Percentiles rank a stretch among this genome's conserved stretches.
phyloP scores from a whole-genome alignment of 2,888 invertebrate species.

The Ophioninae sp. region DNA sequence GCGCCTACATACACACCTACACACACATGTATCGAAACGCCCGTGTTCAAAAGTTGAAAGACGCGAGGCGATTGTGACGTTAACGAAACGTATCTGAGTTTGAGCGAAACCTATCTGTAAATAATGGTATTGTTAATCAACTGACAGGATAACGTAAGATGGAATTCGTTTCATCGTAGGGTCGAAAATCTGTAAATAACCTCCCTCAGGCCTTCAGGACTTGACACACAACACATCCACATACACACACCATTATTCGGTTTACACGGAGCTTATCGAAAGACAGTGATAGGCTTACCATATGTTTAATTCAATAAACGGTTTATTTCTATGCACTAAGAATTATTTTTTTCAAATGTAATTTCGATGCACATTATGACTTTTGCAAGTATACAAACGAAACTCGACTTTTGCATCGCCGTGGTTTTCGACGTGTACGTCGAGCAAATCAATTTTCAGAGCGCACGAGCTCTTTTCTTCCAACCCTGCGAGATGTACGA shows the following conservation, averaged over 20 bases:
- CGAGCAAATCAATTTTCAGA: neutral
- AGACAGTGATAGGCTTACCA: slow-evolving; percentile 42
- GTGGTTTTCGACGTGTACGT: neutral
- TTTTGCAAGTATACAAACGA: slow-evolving; percentile 5
- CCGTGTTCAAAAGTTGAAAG: slow-evolving; percentile 1
- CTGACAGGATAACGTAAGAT: slow-evolving; percentile 13
- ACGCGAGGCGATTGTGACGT: slow-evolving; percentile 20
- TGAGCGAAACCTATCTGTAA: slow-evolving; percentile 46
- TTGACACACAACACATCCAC: slow-evolving; percentile 23
- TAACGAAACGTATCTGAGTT: slow-evolving; percentile 44
- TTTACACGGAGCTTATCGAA: slow-evolving; percentile 34
- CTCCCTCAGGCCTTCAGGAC: slow-evolving; percentile 37
- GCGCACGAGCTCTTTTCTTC: neutral
- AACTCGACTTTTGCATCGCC: neutral
- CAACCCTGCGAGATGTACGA: neutral
- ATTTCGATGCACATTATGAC: slow-evolving; percentile 44
- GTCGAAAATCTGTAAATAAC: slow-evolving; percentile 54
- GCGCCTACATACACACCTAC: neutral
- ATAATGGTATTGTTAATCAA: slow-evolving; percentile 47
- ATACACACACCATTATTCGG: slow-evolving; percentile 19
- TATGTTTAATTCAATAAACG: slow-evolving; percentile 56
- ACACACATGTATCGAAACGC: neutral
- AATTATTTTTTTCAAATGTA: slow-evolving; percentile 63
- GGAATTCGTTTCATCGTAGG: slow-evolving; percentile 40
- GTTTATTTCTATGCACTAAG: slow-evolving; percentile 50